Base-by-base conservation (phyloP, 2,113 vertebrate genomes). In the Aix galericulata region DNA sequence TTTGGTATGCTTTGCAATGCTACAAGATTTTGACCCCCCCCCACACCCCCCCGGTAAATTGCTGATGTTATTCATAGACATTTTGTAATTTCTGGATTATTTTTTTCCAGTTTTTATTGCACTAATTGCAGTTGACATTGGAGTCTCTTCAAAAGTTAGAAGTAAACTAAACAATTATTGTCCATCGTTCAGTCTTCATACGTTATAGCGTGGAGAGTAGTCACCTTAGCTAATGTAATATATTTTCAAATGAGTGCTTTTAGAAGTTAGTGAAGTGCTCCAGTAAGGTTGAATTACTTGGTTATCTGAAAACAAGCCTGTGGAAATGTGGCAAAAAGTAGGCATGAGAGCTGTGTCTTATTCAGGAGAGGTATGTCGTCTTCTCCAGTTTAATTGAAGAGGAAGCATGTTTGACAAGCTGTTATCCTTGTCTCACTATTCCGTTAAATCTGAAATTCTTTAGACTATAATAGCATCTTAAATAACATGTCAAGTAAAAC, bases 241-340 rank as follows among this genome's bases (percentile, higher is more conserved):
- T 25, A 8, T 93, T 82, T 93, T 91, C 77, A 71, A 34, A 52
- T 77, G 32, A 86, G 53, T 89, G 56, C 48, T 69, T 86, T 89
- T 91, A 69, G 82, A 78, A 29, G 25, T 95, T 73, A 40, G 62
- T 83, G 94, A 89, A 89, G 26, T 76, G 42, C 21, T 80, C 78
- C 26, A 42, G 20, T 88, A 21, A 62, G 78, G 69, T 59, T 73
- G 79, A 91, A 91, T 62, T 90, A 25, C 72, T 63, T 86, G 11
- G 75, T 96, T 66, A 71, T 50, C 48, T 84, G 71, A 80, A 81
- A 59, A 89, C 34, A 90, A 56, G 44, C 17, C 31, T 38, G 13
- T 58, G 89, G 53, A 94, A 92, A 55, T 32, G 73, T 71, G 71
- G 59, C 34, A 71, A 72, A 77, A 86, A 73, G 23, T 23, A 92